Evolutionary conservation across 2,888 invertebrate species (phyloP).

Genomic region (Acrocyrtus sp.): DNA sequence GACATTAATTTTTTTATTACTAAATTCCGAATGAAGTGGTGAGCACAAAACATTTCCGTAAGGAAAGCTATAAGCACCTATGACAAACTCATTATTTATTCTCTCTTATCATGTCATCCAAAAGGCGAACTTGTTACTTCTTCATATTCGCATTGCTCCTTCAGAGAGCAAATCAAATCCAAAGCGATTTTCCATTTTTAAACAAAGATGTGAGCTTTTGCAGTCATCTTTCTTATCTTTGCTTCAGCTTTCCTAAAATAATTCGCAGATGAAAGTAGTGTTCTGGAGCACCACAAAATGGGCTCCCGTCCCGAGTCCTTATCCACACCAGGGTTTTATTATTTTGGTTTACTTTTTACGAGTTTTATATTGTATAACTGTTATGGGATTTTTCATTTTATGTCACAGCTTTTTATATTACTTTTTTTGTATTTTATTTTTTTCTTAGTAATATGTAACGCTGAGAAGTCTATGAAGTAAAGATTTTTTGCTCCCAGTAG

Average conservation of each 20-base stretch:
- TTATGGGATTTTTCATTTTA: constrained; percentile 52
- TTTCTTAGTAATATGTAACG: constrained; percentile 40
- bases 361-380: constrained; percentile 39
- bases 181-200: no score
- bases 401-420: constrained; percentile 48
- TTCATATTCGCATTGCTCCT: no score
- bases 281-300: constrained; percentile 14
- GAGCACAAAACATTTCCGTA: no score
- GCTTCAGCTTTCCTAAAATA: neutral
- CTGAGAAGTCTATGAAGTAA: constrained; percentile 48
- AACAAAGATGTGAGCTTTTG: no score
- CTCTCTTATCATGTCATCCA: no score
- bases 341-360: constrained; percentile 56
- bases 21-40: no score
- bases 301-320: constrained; percentile 38
- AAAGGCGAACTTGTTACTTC: no score
- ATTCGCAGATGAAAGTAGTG: constrained; percentile 4
- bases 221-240: no score
- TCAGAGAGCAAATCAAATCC: no score
- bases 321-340: constrained; percentile 34
- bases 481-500: constrained; percentile 48
- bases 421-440: constrained; percentile 49
- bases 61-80: no score
- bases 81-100: no score
- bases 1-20: no score